phyloP scores from a whole-genome alignment of 2,797 vertebrate species.

The Sylvilagus floridanus region DNA sequence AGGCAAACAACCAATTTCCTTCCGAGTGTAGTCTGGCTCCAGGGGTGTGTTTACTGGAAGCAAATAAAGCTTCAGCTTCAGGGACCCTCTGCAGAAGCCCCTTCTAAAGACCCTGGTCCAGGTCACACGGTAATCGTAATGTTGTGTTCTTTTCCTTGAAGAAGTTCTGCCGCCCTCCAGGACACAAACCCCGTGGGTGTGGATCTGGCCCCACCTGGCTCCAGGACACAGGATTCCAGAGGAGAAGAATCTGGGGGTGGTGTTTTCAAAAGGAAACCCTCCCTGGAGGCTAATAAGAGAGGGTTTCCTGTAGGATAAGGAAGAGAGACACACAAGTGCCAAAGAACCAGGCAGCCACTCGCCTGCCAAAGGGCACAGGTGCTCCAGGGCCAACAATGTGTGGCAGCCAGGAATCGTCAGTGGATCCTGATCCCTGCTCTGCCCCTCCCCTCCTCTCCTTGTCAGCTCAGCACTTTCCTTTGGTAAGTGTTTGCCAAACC shows the following conservation, averaged over 20 bases:
- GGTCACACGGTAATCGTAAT: neutral
- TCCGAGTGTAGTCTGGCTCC: slow-evolving; percentile 10
- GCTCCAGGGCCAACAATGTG: neutral
- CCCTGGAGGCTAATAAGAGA: neutral
- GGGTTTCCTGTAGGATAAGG: slow-evolving; percentile 43
- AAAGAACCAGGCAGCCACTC: slow-evolving; percentile 11
- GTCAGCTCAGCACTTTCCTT: neutral
- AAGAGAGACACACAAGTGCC: neutral
- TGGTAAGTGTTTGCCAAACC: neutral
- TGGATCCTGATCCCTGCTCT: too few species aligned
- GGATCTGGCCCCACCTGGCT: neutral
- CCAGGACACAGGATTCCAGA: slow-evolving; percentile 39
- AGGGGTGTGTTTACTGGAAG: neutral
- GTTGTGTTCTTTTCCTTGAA: slow-evolving; percentile 59
- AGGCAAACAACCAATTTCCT: slow-evolving; percentile 48
- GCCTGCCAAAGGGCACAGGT: neutral
- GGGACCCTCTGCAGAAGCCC: neutral
- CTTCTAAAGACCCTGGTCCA: slow-evolving; percentile 20
- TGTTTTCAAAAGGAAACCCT: slow-evolving; percentile 36
- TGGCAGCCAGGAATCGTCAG: too few species aligned
- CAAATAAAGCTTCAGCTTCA: neutral
- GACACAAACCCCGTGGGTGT: neutral
- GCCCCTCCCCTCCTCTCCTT: neutral
- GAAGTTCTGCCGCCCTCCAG: neutral
- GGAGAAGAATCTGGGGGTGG: slow-evolving; percentile 28